Percentiles rank a stretch among this genome's conserved stretches.
phyloP scores from a whole-genome alignment of 2,797 vertebrate genomes.

The Pseudocheirus occidentalis region DNA sequence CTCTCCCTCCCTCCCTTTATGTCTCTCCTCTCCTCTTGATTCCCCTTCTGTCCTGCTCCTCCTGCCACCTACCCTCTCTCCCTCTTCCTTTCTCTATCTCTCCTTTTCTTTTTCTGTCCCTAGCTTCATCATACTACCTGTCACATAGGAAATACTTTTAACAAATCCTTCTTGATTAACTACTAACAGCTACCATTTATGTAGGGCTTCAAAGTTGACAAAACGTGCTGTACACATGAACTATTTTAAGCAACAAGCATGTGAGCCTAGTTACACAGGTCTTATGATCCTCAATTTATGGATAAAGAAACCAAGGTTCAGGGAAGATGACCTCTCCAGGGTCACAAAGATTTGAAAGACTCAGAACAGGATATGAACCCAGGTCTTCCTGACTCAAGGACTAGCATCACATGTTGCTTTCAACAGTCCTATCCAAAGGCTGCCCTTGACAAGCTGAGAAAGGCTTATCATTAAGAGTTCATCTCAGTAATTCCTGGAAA shows the following conservation, averaged over 20 bases:
- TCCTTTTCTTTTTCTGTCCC: neutral
- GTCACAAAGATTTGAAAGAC: neutral
- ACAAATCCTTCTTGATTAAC: neutral
- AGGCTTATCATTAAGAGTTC: too few relatives aligned
- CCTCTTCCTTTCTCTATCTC: neutral
- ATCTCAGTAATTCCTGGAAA: neutral
- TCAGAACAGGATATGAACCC: too few relatives aligned
- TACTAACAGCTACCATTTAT: neutral
- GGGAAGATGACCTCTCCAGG: neutral
- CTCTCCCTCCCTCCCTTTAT: too few relatives aligned
- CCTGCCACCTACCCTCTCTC: too few relatives aligned
- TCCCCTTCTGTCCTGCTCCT: too few relatives aligned
- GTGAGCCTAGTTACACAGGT: neutral
- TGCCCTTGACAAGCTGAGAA: neutral
- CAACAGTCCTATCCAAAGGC: neutral
- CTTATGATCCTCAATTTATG: constrained; percentile 2
- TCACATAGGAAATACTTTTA: neutral
- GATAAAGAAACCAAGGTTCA: constrained; percentile 1
- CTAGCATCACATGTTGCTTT: neutral
- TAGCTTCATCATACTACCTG: neutral
- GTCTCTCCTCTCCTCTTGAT: too few relatives aligned
- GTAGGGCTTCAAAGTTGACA: neutral
- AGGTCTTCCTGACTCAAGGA: neutral
- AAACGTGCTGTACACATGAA: neutral
- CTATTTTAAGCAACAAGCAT: neutral